These are phyloP conservation scores for Catocala sponsa DNA, from an alignment of 2,888 invertebrate species.

Conservation along the genomic window DNA sequence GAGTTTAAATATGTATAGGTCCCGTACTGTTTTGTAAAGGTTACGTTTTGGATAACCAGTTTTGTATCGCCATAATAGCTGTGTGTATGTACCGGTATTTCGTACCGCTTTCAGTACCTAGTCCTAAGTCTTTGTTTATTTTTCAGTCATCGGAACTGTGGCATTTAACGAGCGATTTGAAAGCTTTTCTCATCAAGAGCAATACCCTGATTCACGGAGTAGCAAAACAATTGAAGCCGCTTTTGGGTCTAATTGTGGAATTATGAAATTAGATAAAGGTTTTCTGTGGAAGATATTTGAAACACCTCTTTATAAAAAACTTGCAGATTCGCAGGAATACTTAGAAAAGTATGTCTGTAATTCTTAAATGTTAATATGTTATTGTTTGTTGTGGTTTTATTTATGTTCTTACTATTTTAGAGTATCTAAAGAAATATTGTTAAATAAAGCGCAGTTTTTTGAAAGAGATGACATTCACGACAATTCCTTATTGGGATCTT, in stretches of 20 bases:
- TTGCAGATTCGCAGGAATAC: conserved; percentile 90
- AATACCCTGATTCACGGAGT: conserved; percentile 88
- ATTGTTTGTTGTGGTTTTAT: background rate
- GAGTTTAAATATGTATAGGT: too few relatives aligned
- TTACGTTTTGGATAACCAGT: too few relatives aligned
- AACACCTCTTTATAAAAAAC: conserved; percentile 91
- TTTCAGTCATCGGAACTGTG: conserved; percentile 92
- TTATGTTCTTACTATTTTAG: conserved; percentile 64
- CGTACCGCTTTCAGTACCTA: too few relatives aligned
- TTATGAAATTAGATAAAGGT: conserved; percentile 91
- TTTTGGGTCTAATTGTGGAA: conserved; percentile 91
- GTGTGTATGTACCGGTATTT: too few relatives aligned
- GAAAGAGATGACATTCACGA: conserved; percentile 62
- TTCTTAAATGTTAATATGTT: background rate
- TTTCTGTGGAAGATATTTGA: conserved; percentile 91
- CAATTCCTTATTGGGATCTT: conserved; percentile 90
- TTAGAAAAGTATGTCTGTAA: conserved; percentile 88
- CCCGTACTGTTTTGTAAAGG: too few relatives aligned
- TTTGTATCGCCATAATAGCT: too few relatives aligned
- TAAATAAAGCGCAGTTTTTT: conserved; percentile 85
- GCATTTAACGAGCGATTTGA: conserved; percentile 91
- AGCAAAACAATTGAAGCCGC: conserved; percentile 92
- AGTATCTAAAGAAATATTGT: conserved; percentile 90
- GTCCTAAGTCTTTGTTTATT: background rate
- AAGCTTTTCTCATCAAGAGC: conserved; percentile 90